Evolutionary conservation across 2,113 vertebrate species (phyloP).

Genomic region (Sardina pilchardus): DNA sequence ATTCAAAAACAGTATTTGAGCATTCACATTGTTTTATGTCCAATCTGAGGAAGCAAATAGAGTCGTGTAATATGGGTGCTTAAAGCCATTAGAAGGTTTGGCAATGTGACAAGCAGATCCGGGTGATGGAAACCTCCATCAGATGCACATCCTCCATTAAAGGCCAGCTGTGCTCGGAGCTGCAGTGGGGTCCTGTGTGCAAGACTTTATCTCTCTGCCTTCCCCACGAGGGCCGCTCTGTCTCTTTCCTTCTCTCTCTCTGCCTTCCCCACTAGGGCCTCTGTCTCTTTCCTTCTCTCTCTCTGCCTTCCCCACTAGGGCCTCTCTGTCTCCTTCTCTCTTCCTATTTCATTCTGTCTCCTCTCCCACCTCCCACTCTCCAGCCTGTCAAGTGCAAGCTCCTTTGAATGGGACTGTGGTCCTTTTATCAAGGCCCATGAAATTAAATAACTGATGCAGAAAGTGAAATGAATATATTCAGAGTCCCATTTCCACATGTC

Average conservation of each 20-base stretch:
- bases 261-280: background rate
- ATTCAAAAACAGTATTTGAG: background rate
- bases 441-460: slow-evolving; percentile 28
- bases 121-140: slow-evolving; percentile 14
- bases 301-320: too few species aligned
- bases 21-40: background rate
- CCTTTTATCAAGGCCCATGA: slow-evolving; percentile 29
- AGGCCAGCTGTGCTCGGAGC: slow-evolving; percentile 26
- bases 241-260: slow-evolving; percentile 22
- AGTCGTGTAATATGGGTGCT: background rate
- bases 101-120: background rate
- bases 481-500: background rate
- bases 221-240: too few species aligned
- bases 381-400: background rate
- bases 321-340: slow-evolving; percentile 16
- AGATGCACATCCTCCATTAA: slow-evolving; percentile 42
- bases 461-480: slow-evolving; percentile 15
- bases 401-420: background rate
- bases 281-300: background rate
- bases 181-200: slow-evolving; percentile 36
- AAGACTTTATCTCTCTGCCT: slow-evolving; percentile 21
- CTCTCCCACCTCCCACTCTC: background rate
- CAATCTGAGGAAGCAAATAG: background rate
- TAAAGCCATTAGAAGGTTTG: background rate
- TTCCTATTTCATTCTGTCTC: background rate